phyloP scores from a whole-genome alignment of 2,113 vertebrate species.

The Phalacrocorax carbo region DNA sequence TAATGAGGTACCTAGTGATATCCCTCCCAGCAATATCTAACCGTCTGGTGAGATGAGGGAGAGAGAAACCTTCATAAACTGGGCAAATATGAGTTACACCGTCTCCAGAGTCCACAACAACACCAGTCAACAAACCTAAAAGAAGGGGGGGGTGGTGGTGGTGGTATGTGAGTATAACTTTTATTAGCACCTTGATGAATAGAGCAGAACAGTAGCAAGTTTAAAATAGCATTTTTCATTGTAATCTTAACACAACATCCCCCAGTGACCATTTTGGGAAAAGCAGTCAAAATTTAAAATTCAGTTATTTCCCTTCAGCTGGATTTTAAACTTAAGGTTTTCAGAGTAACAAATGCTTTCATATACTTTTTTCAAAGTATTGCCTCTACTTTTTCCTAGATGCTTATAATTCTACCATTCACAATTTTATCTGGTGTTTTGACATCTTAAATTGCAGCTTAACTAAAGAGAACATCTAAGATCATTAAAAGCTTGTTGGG shows the following conservation, averaged over 20 bases:
- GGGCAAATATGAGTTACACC: slow-evolving; percentile 98
- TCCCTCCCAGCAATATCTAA: slow-evolving; percentile 96
- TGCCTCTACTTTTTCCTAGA: not conserved
- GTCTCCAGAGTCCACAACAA: slow-evolving; percentile 96
- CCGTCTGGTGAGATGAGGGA: slow-evolving; percentile 94
- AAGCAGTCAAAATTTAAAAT: not conserved
- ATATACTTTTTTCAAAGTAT: fast-evolving
- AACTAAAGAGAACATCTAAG: not conserved
- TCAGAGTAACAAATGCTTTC: not conserved
- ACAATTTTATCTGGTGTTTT: not conserved
- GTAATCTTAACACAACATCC: not conserved
- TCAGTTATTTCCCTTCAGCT: not conserved
- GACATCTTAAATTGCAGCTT: not conserved
- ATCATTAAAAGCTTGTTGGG: not conserved
- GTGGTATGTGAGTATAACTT: not conserved
- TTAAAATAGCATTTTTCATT: not conserved
- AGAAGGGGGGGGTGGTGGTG: not conserved
- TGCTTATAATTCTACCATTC: not conserved
- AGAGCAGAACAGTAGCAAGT: not conserved
- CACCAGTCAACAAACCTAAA: slow-evolving; percentile 91
- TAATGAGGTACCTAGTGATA: slow-evolving; percentile 98
- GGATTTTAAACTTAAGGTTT: not conserved
- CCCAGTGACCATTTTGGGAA: not conserved
- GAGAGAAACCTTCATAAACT: slow-evolving; percentile 97
- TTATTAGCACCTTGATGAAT: not conserved